phyloP scores from a whole-genome alignment of 2,797 vertebrate genomes.

The Chrysocyon brachyurus region DNA sequence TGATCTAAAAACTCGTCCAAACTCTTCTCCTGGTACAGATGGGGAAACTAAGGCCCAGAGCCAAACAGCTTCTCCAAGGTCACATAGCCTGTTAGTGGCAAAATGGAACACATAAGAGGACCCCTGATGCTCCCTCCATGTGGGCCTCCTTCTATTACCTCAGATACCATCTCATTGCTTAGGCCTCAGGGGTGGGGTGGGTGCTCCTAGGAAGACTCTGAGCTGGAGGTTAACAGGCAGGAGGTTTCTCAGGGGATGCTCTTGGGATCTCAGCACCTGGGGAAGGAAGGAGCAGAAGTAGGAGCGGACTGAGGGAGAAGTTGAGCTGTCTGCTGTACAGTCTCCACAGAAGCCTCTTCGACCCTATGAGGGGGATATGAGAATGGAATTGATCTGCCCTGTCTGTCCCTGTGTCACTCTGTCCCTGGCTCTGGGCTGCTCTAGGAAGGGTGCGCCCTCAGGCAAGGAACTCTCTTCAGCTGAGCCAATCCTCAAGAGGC shows the following conservation, averaged over 20 bases:
- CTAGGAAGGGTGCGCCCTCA: neutral
- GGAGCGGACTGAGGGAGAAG: neutral
- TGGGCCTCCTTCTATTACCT: neutral
- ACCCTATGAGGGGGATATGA: fast-evolving
- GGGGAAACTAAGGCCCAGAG: neutral
- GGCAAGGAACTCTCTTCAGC: neutral
- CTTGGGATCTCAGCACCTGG: neutral
- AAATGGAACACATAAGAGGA: neutral
- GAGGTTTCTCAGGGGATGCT: neutral
- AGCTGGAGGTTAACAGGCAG: neutral
- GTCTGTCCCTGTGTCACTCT: neutral
- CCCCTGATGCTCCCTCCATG: neutral
- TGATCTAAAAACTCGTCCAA: neutral
- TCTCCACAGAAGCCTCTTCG: neutral
- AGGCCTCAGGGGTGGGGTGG: neutral
- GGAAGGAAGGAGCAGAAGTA: neutral
- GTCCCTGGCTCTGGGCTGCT: neutral
- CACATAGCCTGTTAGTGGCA: neutral
- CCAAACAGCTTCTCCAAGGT: neutral
- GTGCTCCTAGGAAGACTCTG: neutral
- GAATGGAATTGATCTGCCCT: neutral
- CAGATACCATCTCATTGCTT: neutral
- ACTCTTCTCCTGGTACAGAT: neutral
- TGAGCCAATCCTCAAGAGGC: neutral
- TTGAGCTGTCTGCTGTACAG: fast-evolving